Percentiles rank a stretch among this genome's conserved stretches.
These are phyloP conservation scores for Meganola albula DNA, from an alignment of 2,888 invertebrate genomes.

Conservation along the genomic window DNA sequence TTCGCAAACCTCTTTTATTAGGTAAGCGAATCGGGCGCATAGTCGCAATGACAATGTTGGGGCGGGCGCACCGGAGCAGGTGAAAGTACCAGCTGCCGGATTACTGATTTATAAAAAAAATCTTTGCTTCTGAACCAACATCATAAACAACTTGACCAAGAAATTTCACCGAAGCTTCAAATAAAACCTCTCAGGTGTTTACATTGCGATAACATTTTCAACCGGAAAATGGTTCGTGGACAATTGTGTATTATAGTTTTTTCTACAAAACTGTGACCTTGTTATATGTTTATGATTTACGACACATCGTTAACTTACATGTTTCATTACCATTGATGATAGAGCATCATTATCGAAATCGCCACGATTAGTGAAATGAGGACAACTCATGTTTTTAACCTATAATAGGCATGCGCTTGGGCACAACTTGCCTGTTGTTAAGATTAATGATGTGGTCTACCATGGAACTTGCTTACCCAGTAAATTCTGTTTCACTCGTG, in stretches of 20 bases:
- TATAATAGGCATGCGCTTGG: too few species aligned
- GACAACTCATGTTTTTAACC: constrained; percentile 10
- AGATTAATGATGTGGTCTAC: too few species aligned
- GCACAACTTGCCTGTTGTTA: too few species aligned
- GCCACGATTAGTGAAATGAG: constrained; percentile 23
- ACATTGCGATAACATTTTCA: too few species aligned
- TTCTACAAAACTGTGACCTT: constrained; percentile 19
- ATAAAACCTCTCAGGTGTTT: too few species aligned
- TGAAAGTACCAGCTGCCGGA: constrained; percentile 58
- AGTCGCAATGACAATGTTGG: constrained; percentile 60
- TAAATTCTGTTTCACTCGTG: too few species aligned
- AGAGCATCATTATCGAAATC: constrained; percentile 28
- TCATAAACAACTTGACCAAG: too few species aligned
- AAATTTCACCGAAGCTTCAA: too few species aligned
- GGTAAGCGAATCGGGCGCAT: constrained; percentile 61
- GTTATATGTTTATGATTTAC: constrained; percentile 24
- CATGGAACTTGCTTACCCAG: too few species aligned
- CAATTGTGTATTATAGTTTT: constrained; percentile 25
- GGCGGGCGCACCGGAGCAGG: constrained; percentile 42
- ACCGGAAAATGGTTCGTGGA: constrained; percentile 15
- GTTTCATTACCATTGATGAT: constrained; percentile 30
- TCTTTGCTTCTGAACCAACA: too few species aligned
- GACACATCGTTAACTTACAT: constrained; percentile 27
- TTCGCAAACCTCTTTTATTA: constrained; percentile 63
- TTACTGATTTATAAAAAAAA: constrained; percentile 29